These are phyloP conservation scores for Drosophila melanica DNA, from an alignment of 1,140 invertebrate genomes.

Conservation along the genomic window DNA sequence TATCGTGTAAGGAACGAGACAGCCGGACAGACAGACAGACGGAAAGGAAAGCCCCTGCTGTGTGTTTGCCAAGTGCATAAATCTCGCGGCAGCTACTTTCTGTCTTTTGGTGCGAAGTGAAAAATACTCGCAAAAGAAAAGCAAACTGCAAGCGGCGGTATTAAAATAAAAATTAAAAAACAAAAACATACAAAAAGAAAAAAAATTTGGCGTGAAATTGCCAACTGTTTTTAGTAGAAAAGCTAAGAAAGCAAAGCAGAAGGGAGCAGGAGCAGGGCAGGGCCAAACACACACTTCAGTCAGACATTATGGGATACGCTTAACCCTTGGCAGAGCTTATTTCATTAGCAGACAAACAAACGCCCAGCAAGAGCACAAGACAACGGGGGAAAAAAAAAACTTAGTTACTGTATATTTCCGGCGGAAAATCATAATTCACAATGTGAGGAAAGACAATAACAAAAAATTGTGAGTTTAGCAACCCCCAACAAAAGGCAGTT, in stretches of 20 bases:
- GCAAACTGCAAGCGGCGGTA: slow-evolving; percentile 59
- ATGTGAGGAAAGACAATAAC: slow-evolving; percentile 15
- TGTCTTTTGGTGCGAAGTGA: slow-evolving; percentile 24
- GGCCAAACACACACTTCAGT: slow-evolving; percentile 37
- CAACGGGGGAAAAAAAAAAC: slow-evolving; percentile 34
- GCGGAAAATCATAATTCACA: slow-evolving; percentile 83
- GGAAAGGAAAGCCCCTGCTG: slow-evolving; percentile 53
- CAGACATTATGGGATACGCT: slow-evolving; percentile 78
- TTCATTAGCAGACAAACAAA: slow-evolving; percentile 79
- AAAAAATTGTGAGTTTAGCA: slow-evolving; percentile 9
- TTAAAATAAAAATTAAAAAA: slow-evolving; percentile 83
- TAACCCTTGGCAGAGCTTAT: slow-evolving; percentile 81
- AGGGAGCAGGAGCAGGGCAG: not conserved
- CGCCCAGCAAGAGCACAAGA: slow-evolving; percentile 41
- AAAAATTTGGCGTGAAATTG: slow-evolving; percentile 82
- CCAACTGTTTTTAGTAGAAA: slow-evolving; percentile 73
- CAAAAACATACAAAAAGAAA: slow-evolving; percentile 62
- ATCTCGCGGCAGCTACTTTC: slow-evolving; percentile 58
- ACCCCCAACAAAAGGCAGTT: slow-evolving; percentile 25
- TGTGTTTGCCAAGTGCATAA: slow-evolving; percentile 76
- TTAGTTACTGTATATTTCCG: slow-evolving; percentile 74
- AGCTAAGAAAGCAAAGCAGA: not conserved
- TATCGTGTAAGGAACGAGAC: slow-evolving; percentile 67
- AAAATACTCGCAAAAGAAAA: slow-evolving; percentile 29
- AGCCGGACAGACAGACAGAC: slow-evolving; percentile 23